Evolutionary conservation across 1,140 invertebrate species (phyloP).

Genomic region (Tetramorium alpestre): DNA sequence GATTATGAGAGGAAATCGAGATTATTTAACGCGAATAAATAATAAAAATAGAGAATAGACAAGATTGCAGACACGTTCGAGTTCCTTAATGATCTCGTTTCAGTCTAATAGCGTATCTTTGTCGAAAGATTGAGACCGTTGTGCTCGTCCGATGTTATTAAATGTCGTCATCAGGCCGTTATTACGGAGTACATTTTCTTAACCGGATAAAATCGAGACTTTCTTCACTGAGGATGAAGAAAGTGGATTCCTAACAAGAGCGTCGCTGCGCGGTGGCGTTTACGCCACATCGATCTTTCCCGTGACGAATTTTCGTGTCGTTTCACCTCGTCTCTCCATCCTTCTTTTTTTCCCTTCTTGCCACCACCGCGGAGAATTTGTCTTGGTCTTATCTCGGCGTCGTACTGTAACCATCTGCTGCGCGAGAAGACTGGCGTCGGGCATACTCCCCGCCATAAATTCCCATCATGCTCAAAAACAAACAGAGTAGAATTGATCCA

Average conservation of each 20-base stretch:
- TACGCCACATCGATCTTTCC: slow-evolving; percentile 64
- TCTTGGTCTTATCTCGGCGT: slow-evolving; percentile 70
- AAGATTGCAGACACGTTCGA: not conserved
- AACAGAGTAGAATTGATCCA: slow-evolving; percentile 75
- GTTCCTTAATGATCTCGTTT: not conserved
- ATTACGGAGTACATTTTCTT: slow-evolving; percentile 20
- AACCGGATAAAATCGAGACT: slow-evolving; percentile 33
- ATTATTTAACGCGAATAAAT: not conserved
- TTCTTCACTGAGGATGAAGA: slow-evolving; percentile 26
- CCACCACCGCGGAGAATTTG: slow-evolving; percentile 65
- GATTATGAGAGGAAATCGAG: not conserved
- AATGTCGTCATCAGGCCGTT: slow-evolving; percentile 22
- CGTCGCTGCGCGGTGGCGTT: slow-evolving; percentile 41
- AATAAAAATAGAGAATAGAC: not conserved
- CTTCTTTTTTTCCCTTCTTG: slow-evolving; percentile 2
- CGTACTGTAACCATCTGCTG: slow-evolving; percentile 63
- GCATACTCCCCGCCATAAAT: slow-evolving; percentile 66
- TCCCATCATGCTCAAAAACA: slow-evolving; percentile 71
- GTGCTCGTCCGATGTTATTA: slow-evolving; percentile 18
- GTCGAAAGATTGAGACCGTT: not conserved
- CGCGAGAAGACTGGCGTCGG: not conserved
- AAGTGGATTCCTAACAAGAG: slow-evolving; percentile 40
- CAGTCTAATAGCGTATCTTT: not conserved
- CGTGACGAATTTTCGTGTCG: slow-evolving; percentile 65
- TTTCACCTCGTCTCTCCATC: slow-evolving; percentile 22